Percentiles rank a stretch among this genome's conserved stretches.
Conservation (phyloP, 1,140 invertebrate species). For the Camponotus floridanus region DNA sequence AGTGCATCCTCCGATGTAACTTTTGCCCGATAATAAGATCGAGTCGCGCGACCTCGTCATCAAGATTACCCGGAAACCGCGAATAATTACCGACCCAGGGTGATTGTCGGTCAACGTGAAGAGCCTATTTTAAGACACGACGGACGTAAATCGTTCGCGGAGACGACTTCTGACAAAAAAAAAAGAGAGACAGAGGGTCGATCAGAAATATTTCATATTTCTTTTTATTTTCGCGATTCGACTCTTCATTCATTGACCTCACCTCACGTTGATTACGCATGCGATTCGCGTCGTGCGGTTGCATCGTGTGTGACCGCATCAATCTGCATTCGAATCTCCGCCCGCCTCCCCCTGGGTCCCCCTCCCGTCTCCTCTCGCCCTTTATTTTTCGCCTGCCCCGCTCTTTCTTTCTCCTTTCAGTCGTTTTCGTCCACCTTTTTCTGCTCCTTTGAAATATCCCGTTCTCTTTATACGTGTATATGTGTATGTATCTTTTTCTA, state of each 20-base stretch:
- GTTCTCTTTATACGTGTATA: background rate
- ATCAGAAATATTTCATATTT: constrained; percentile 46
- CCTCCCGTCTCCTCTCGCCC: constrained; percentile 37
- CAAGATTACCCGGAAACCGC: constrained; percentile 12
- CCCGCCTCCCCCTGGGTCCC: constrained; percentile 41
- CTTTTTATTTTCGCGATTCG: constrained; percentile 59
- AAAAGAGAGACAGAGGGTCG: background rate
- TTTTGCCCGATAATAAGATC: background rate
- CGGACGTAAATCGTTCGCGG: background rate
- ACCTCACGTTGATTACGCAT: constrained; percentile 76
- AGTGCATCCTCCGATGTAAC: background rate
- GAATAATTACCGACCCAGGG: constrained; percentile 29
- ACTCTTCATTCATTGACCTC: constrained; percentile 78
- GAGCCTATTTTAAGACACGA: background rate
- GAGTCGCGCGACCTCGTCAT: background rate
- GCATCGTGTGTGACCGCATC: constrained; percentile 86
- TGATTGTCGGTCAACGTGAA: constrained; percentile 17
- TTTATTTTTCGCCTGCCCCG: constrained; percentile 49
- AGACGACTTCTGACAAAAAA: background rate
- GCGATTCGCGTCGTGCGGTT: constrained; percentile 80
- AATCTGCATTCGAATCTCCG: constrained; percentile 82
- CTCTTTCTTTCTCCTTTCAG: background rate
- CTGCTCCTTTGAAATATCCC: background rate
- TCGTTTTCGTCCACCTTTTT: background rate
- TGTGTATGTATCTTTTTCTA: constrained; percentile 6